Conservation (phyloP, 1,140 invertebrate species). For the Eriocheir sinensis region DNA sequence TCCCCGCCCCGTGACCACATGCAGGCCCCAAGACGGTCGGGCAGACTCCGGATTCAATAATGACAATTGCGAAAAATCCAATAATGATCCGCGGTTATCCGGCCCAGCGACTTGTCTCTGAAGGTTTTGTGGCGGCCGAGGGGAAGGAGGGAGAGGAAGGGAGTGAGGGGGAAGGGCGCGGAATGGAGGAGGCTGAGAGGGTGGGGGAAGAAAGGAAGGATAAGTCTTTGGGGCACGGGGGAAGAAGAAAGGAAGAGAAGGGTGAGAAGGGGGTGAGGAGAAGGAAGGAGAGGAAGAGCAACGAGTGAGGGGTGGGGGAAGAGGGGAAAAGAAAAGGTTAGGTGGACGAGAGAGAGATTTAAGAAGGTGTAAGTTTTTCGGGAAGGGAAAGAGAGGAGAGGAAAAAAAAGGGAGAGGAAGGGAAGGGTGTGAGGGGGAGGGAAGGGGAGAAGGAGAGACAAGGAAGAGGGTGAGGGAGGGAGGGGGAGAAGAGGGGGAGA, state of each 20-base stretch:
- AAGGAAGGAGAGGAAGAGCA: not conserved
- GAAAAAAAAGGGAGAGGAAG: not conserved
- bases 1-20: too few species aligned
- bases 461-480: not conserved
- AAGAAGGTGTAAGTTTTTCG: not conserved
- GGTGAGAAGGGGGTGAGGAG: not conserved
- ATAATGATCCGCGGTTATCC: not conserved
- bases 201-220: not conserved
- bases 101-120: not conserved
- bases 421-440: not conserved
- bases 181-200: not conserved
- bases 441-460: not conserved
- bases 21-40: not conserved
- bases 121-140: not conserved
- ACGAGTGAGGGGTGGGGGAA: not conserved
- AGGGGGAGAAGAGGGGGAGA: not conserved
- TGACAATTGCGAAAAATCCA: not conserved
- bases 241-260: not conserved
- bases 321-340: too few species aligned
- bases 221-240: too few species aligned
- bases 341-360: not conserved
- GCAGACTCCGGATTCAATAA: not conserved
- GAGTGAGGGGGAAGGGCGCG: not conserved
- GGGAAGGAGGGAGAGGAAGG: not conserved
- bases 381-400: not conserved